A percentile compares a stretch with the other conserved stretches of the same genome.
Conservation (phyloP, 2,113 vertebrate species). For the Hypocryptadius cinnamomeus region DNA sequence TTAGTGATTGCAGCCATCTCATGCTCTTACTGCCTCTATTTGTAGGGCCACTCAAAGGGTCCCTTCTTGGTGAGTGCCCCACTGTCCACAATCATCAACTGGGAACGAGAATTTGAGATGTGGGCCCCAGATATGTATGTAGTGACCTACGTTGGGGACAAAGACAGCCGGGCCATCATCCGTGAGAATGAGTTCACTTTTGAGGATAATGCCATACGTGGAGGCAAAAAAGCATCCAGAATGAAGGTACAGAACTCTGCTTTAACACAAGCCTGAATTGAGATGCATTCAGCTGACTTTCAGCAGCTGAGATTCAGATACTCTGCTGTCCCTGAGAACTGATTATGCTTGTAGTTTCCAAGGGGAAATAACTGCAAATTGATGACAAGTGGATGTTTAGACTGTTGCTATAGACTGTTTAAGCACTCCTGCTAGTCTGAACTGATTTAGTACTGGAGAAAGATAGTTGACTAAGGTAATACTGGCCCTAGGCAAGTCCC, state of each 20-base stretch:
- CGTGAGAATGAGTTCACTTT: conserved; percentile 97
- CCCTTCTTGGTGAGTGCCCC: conserved; percentile 94
- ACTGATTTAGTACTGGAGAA: neutral
- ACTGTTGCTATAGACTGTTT: neutral
- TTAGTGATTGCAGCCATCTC: neutral
- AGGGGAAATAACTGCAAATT: neutral
- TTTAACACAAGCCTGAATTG: neutral
- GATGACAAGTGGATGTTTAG: neutral
- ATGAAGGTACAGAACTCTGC: conserved; percentile 82
- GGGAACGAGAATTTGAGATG: conserved; percentile 98
- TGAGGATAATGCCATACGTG: conserved; percentile 92
- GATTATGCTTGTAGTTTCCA: neutral
- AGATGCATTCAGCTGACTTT: neutral
- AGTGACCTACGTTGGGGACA: conserved; percentile 93
- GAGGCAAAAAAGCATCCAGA: conserved; percentile 92
- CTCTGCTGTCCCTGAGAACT: neutral
- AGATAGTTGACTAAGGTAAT: neutral
- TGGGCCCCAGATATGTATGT: conserved; percentile 99
- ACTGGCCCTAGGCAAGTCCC: neutral
- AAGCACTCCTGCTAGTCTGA: neutral
- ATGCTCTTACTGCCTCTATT: neutral
- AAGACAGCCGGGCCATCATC: conserved; percentile 95
- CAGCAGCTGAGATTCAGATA: neutral
- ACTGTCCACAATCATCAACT: conserved; percentile 97
- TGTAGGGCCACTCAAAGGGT: conserved; percentile 94